A percentile compares a stretch with the other conserved stretches of the same genome.
Evolutionary conservation across 2,888 invertebrate genomes (phyloP).

Genomic region (Formica aserva): DNA sequence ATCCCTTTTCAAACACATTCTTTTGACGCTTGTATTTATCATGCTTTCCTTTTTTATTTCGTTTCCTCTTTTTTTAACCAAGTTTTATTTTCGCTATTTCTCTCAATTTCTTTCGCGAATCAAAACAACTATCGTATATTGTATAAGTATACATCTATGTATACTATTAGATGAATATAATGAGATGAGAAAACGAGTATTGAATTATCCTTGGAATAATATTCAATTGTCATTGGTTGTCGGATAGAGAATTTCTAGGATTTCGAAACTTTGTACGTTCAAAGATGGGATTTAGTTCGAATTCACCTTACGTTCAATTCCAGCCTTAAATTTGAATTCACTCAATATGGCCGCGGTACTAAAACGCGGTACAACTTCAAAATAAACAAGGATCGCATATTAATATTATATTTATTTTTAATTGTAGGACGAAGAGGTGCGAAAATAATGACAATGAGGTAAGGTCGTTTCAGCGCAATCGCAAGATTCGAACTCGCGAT

Average conservation of each 20-base stretch:
- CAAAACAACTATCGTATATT: background rate
- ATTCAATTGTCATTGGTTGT: background rate
- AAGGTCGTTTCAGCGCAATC: background rate
- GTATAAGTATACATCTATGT: too few relatives aligned
- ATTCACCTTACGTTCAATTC: too few relatives aligned
- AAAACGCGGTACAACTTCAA: too few relatives aligned
- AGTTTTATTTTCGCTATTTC: background rate
- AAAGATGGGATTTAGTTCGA: too few relatives aligned
- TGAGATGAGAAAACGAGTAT: background rate
- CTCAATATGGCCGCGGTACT: too few relatives aligned
- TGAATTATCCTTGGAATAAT: background rate
- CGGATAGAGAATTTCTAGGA: background rate
- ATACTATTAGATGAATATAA: background rate
- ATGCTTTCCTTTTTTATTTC: background rate
- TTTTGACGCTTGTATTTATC: constrained; percentile 8
- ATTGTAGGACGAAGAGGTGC: background rate
- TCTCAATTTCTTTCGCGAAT: background rate
- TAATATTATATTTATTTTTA: background rate
- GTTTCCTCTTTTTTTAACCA: background rate
- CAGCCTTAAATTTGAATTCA: too few relatives aligned
- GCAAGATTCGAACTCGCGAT: background rate
- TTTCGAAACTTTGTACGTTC: too few relatives aligned
- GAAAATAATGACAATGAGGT: background rate
- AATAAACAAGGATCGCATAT: background rate
- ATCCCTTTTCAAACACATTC: background rate